Conservation (phyloP, 2,113 vertebrate species). For the Anhinga anhinga region DNA sequence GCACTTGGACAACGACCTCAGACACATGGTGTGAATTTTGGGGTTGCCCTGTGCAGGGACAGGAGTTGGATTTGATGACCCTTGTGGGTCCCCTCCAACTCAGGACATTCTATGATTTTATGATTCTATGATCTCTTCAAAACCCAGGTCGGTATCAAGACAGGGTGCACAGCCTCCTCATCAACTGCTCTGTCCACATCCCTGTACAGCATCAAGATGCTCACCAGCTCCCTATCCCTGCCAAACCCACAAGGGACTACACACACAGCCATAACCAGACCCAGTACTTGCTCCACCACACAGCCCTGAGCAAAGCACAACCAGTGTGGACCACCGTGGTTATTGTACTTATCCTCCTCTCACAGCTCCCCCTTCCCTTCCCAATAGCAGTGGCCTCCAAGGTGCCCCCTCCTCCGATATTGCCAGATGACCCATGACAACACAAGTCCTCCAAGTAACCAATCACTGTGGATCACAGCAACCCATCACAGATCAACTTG, state of each 20-base stretch:
- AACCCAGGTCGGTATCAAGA: not conserved
- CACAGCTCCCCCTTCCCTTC: not conserved
- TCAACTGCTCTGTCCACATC: not conserved
- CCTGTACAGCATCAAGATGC: not conserved
- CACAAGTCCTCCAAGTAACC: not conserved
- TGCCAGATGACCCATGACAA: not conserved
- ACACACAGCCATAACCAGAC: not conserved
- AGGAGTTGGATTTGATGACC: no score
- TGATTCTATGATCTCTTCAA: not conserved
- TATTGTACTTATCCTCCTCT: not conserved
- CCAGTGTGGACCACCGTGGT: not conserved
- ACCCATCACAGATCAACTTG: not conserved
- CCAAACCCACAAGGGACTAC: not conserved
- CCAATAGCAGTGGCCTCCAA: not conserved
- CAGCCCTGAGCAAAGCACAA: not conserved
- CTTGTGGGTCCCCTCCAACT: no score
- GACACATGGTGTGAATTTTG: no score
- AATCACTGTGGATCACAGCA: not conserved
- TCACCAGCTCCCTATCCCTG: not conserved
- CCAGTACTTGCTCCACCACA: not conserved
- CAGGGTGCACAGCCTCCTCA: not conserved
- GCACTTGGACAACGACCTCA: no score
- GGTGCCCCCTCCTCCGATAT: not conserved
- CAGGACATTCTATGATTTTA: no score
- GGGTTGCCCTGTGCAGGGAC: no score